phyloP scores from a whole-genome alignment of 1,140 invertebrate species.

The Saccostrea glomerata region DNA sequence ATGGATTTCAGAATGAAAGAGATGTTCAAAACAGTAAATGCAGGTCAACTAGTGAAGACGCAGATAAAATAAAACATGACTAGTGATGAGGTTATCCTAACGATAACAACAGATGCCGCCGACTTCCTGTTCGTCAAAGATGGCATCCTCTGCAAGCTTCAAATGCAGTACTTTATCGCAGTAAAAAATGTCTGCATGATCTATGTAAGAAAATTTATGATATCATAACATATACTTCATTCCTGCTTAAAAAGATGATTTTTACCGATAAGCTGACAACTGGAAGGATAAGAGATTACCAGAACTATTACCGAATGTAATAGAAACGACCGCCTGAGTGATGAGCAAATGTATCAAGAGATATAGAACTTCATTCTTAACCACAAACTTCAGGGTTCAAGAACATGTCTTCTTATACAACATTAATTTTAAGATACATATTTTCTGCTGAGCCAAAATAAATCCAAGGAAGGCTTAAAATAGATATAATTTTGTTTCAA shows the following conservation, averaged over 20 bases:
- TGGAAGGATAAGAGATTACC: neutral
- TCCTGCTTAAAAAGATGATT: conserved; percentile 23
- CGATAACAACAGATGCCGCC: neutral
- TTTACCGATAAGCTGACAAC: neutral
- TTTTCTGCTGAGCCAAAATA: neutral
- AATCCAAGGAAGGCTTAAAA: neutral
- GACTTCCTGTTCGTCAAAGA: conserved; percentile 25
- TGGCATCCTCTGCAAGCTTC: neutral
- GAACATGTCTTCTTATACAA: neutral
- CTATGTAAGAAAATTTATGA: conserved; percentile 27
- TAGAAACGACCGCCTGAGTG: neutral
- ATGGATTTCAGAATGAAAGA: neutral
- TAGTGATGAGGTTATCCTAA: conserved; percentile 20
- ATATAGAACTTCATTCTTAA: neutral
- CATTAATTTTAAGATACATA: neutral
- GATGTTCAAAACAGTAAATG: conserved; percentile 16
- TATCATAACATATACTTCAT: conserved; percentile 22
- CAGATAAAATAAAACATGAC: conserved; percentile 20
- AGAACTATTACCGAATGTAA: neutral
- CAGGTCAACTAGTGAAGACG: conserved; percentile 6
- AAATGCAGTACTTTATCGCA: neutral
- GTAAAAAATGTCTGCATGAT: conserved; percentile 22
- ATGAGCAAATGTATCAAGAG: neutral
- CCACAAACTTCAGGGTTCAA: neutral
- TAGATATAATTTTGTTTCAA: neutral